phyloP scores from a whole-genome alignment of 30 jellyfish, hydroid and myxozoan genomes.

The Clytia hemisphaerica region DNA sequence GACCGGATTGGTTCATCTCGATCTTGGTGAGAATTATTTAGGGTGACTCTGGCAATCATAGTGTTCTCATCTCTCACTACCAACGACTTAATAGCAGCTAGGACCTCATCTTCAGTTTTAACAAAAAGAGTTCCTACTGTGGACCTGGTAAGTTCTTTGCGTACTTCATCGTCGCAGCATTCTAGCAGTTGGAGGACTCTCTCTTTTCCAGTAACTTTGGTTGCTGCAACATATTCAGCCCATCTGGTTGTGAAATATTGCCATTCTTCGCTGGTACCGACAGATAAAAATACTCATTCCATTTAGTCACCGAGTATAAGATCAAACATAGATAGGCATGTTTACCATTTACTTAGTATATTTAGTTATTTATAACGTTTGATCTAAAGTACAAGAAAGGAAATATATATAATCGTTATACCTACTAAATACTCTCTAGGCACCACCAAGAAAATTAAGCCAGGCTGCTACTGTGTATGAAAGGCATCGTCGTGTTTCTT shows the following conservation, averaged over 20 bases:
- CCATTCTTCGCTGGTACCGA: too few species aligned
- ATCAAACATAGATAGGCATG: too few species aligned
- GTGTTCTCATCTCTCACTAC: conserved; percentile 16
- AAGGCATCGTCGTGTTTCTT: too few species aligned
- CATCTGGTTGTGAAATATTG: conserved; percentile 11
- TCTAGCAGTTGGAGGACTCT: conserved; percentile 8
- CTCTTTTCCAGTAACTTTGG: conserved; percentile 17
- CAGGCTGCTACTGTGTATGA: too few species aligned
- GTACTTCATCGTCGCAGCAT: conserved; percentile 10
- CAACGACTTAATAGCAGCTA: background rate
- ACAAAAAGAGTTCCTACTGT: conserved; percentile 5
- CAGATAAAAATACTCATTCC: too few species aligned
- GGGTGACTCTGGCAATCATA: conserved; percentile 30
- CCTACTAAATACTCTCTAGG: too few species aligned
- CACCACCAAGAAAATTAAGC: too few species aligned
- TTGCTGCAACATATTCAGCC: conserved; percentile 20
- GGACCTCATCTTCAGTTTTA: background rate
- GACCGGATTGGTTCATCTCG: conserved; percentile 11
- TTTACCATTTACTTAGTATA: too few species aligned
- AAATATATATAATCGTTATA: too few species aligned
- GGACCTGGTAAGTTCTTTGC: conserved; percentile 13
- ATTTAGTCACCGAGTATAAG: too few species aligned
- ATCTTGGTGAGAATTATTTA: background rate
- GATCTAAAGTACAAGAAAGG: too few species aligned
- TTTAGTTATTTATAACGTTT: too few species aligned